A percentile compares a stretch with the other conserved stretches of the same genome.
These are phyloP conservation scores for Cheilosia grossa DNA, from an alignment of 2,888 invertebrate genomes.

Conservation along the genomic window DNA sequence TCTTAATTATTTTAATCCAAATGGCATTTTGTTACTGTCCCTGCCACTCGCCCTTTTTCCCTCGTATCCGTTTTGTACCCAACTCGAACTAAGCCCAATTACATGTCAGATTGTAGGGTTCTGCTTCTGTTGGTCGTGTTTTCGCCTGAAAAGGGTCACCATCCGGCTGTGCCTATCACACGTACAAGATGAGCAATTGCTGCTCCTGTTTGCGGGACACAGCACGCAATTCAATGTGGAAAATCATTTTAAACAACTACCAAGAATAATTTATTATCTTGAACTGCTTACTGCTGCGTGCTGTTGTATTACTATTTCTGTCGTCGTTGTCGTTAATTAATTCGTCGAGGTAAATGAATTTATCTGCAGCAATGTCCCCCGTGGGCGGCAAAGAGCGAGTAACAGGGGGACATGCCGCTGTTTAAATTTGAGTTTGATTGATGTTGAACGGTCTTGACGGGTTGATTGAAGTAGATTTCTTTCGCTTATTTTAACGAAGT, in stretches of 20 bases:
- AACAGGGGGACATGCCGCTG: background rate
- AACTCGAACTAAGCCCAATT: conserved; percentile 28
- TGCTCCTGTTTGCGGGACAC: conserved; percentile 28
- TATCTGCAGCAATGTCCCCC: conserved; percentile 30
- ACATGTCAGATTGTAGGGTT: conserved; percentile 37
- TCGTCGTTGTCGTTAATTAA: conserved; percentile 57
- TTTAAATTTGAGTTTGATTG: conserved; percentile 45
- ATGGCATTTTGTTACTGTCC: conserved; percentile 4
- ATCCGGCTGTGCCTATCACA: conserved; percentile 28
- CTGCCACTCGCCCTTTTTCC: background rate
- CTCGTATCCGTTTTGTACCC: background rate
- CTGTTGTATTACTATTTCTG: conserved; percentile 22
- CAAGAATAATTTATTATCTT: conserved; percentile 63
- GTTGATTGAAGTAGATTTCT: conserved; percentile 32
- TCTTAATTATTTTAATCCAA: conserved; percentile 23
- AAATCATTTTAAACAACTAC: conserved; percentile 68
- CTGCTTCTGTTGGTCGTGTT: conserved; percentile 26
- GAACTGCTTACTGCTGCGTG: conserved; percentile 30
- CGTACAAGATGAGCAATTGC: conserved; percentile 53
- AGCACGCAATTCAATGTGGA: conserved; percentile 54
- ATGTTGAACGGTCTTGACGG: conserved; percentile 18
- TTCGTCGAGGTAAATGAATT: conserved; percentile 65
- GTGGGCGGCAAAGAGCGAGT: background rate
- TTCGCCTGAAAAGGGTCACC: conserved; percentile 55
- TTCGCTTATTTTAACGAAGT: background rate